Evolutionary conservation across 2,888 invertebrate genomes (phyloP), one percentile per base, ranked within the genome.

Genomic region (Athripsodes cinereus): DNA sequence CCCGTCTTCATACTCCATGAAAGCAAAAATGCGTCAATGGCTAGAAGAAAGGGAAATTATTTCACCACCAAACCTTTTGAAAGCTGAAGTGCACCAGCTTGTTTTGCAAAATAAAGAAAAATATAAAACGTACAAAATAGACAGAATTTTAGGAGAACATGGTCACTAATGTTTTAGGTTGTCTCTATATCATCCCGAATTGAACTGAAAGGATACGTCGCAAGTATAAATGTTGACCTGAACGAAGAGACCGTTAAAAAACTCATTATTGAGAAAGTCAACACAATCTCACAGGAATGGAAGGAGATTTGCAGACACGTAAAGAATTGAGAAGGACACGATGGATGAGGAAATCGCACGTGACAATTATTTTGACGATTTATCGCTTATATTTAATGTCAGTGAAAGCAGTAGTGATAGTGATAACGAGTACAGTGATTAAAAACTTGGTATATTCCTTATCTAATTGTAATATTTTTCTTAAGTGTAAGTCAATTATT

Each of bases 121-220:
- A 22, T 6, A 22, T 5, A 50, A 50, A 50, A 50, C 26, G 5
- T 50, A 50, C 26, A 50, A 50, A 50, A 50, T 50, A 20, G 22
- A 22, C 11, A 26, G 13, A 22, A 48, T 48, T 21, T 20, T 48
- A 21, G 19, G 20, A 8, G 50, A 50, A 50, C 26, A 16, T 22
- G 26, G 50, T 2, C 50, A 50, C 16, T 5, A 50, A 22, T 22
- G 22, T 26, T 26, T 50, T 22, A 50, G 50, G 26, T 26, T 50
- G 22, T 26, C 50, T 22, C 50, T 16, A 22, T 50, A 50, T 22
- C 22, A 50, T 50, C 26, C 50, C 3, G 50, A 50, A 22, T 16
- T 50, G 26, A 50, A 26, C n/a, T 50, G 2, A 50, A 50, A n/a
- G 50, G 50, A 22, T 50, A 50, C 26, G 26, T 50, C 6, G 22